phyloP scores from a whole-genome alignment of 1,140 invertebrate genomes.

The Mycetomoellerius zeteki region DNA sequence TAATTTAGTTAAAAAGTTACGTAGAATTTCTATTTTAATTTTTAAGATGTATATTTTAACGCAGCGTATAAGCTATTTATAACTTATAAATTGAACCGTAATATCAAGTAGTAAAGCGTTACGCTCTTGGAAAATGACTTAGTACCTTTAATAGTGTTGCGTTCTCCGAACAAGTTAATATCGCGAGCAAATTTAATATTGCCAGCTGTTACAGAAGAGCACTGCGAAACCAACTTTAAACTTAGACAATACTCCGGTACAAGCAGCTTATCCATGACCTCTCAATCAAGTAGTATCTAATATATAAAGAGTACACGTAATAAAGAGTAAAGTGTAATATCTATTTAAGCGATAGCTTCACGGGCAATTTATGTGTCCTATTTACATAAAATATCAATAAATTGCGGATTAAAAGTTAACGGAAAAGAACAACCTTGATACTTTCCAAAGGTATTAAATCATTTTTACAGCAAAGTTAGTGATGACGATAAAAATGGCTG shows the following conservation, averaged over 20 bases:
- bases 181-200: conserved; percentile 50
- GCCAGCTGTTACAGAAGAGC: conserved; percentile 57
- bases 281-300: conserved; percentile 38
- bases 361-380: background rate
- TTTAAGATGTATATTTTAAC: conserved; percentile 31
- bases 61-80: conserved; percentile 28
- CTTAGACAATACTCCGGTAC: conserved; percentile 42
- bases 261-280: conserved; percentile 16
- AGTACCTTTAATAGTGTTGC: conserved; percentile 50
- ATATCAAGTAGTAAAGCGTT: conserved; percentile 2
- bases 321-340: conserved; percentile 22
- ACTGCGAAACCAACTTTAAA: conserved; percentile 37
- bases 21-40: background rate
- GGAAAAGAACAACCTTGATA: conserved; percentile 1
- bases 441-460: conserved; percentile 12
- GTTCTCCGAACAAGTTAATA: conserved; percentile 46
- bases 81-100: conserved; percentile 44
- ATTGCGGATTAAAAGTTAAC: conserved; percentile 14
- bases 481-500: conserved; percentile 21
- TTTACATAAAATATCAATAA: conserved; percentile 23
- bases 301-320: conserved; percentile 29
- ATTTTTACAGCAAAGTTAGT: conserved; percentile 41
- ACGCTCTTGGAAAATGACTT: conserved; percentile 28
- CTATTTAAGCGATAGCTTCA: background rate
- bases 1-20: background rate